A percentile compares a stretch with the other conserved stretches of the same genome.
These are phyloP conservation scores for Bembecia ichneumoniformis DNA, from an alignment of 2,888 invertebrate genomes.

Conservation along the genomic window DNA sequence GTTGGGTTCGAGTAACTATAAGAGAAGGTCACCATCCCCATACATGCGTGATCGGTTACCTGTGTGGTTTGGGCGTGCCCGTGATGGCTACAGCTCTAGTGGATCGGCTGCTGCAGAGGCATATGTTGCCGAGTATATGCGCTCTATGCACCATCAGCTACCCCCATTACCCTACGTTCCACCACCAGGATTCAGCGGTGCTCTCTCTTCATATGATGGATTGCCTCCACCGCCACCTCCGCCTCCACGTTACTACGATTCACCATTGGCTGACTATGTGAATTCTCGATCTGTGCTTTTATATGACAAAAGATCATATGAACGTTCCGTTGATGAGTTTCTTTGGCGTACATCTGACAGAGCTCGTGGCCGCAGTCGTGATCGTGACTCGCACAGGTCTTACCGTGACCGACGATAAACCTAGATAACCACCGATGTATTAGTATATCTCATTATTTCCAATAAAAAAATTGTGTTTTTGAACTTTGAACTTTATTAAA, in stretches of 20 bases:
- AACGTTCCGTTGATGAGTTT: constrained; percentile 90
- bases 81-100: constrained; percentile 49
- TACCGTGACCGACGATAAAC: constrained; percentile 74
- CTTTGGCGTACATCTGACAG: constrained; percentile 84
- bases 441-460: constrained; percentile 41
- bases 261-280: constrained; percentile 78
- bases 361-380: constrained; percentile 72
- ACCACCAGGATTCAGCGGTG: constrained; percentile 64
- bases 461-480: constrained; percentile 63
- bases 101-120: constrained; percentile 82
- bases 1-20: constrained; percentile 64
- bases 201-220: constrained; percentile 71
- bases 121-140: constrained; percentile 90
- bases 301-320: constrained; percentile 85
- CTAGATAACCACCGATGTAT: constrained; percentile 49
- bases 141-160: constrained; percentile 87
- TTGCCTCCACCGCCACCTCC: constrained; percentile 79
- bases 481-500: constrained; percentile 69
- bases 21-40: constrained; percentile 74
- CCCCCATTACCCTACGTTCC: constrained; percentile 89
- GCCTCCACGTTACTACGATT: constrained; percentile 77
- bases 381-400: constrained; percentile 70
- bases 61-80: constrained; percentile 74
- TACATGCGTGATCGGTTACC: constrained; percentile 73
- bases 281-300: constrained; percentile 75